These are phyloP conservation scores for Corythornis madagascariensis DNA, from an alignment of 2,113 vertebrate species.

Conservation along the genomic window DNA sequence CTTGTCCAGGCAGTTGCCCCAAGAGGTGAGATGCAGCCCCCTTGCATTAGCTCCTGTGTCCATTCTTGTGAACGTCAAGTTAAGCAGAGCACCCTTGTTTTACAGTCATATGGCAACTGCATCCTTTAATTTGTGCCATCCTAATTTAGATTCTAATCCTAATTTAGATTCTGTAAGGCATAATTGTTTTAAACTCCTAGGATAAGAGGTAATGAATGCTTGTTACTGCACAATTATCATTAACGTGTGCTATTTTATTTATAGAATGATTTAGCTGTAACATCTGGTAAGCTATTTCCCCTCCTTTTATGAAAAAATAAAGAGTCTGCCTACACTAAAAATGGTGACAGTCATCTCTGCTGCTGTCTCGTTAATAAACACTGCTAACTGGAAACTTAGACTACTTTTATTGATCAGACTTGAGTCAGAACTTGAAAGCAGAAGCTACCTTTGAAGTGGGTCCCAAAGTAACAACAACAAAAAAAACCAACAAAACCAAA, in stretches of 20 bases:
- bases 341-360: not conserved
- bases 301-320: not conserved
- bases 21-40: not conserved
- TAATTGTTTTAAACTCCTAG: not conserved
- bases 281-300: not conserved
- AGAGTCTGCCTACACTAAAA: not conserved
- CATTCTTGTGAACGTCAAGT: not conserved
- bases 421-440: slow-evolving; percentile 62
- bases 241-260: not conserved
- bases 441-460: slow-evolving; percentile 53
- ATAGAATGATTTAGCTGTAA: not conserved
- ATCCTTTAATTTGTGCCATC: not conserved
- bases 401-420: slow-evolving; percentile 27
- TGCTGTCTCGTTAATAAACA: slow-evolving; percentile 27
- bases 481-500: not conserved
- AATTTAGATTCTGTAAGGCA: not conserved
- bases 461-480: not conserved
- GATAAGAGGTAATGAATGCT: not conserved
- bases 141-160: not conserved
- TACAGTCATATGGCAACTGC: not conserved
- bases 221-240: not conserved
- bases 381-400: slow-evolving; percentile 15
- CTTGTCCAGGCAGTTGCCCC: rapidly evolving
- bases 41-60: not conserved
- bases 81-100: not conserved